Conservation (phyloP, 2,888 invertebrate genomes). For the Hypolimnas misippus region DNA sequence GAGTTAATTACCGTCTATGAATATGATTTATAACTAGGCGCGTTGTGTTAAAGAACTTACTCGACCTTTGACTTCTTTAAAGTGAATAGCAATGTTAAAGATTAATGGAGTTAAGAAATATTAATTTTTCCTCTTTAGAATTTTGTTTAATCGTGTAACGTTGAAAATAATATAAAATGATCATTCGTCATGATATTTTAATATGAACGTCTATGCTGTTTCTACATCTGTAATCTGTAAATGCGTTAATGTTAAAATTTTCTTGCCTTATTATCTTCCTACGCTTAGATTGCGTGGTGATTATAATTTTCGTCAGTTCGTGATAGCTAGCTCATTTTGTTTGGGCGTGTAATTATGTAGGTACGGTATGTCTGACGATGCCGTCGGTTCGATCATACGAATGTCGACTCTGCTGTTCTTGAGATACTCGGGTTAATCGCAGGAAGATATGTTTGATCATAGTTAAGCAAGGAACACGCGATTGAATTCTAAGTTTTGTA, state of each 20-base stretch:
- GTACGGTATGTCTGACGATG: constrained; percentile 34
- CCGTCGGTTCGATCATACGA: constrained; percentile 26
- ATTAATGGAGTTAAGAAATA: constrained; percentile 25
- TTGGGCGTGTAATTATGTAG: constrained; percentile 65
- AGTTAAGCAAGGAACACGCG: constrained; percentile 50
- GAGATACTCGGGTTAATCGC: constrained; percentile 29
- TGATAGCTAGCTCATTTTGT: constrained; percentile 63
- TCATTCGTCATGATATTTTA: not conserved
- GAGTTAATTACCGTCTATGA: constrained; percentile 39
- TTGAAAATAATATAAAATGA: not conserved
- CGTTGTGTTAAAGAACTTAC: constrained; percentile 38
- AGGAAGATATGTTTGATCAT: constrained; percentile 18
- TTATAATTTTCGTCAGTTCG: constrained; percentile 72
- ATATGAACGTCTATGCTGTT: constrained; percentile 17
- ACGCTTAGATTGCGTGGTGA: constrained; percentile 70
- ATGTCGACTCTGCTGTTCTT: constrained; percentile 31
- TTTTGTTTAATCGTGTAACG: not conserved
- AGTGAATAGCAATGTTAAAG: constrained; percentile 28
- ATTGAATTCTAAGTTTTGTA: constrained; percentile 58
- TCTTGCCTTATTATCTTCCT: constrained; percentile 68
- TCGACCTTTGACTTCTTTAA: constrained; percentile 55
- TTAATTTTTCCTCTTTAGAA: constrained; percentile 8
- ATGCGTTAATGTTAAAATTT: constrained; percentile 49
- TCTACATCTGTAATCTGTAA: constrained; percentile 23
- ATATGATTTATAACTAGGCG: constrained; percentile 69